Evolutionary conservation across 23 tunicate genomes (phyloP).

Genomic region (Diplosoma virens): DNA sequence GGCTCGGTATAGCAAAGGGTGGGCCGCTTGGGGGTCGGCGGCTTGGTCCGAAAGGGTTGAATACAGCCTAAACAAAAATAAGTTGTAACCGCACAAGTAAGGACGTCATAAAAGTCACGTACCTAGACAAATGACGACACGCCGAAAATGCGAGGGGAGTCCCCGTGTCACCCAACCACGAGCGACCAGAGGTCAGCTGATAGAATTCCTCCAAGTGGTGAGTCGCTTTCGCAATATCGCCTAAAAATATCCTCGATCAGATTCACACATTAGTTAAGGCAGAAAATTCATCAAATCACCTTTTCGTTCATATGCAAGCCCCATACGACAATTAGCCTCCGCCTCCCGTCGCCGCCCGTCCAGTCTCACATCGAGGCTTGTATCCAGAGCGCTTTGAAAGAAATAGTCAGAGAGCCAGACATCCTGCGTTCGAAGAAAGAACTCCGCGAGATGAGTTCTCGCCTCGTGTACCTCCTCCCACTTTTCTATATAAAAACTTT

Average conservation of each 20-base stretch:
- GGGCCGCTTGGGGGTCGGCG: conserved; percentile 10
- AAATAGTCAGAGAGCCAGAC: conserved; percentile 85
- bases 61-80: conserved; percentile 20
- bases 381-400: conserved; percentile 73
- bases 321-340: conserved; percentile 89
- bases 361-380: conserved; percentile 60
- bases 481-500: too few species aligned
- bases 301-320: conserved; percentile 75
- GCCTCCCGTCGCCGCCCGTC: conserved; percentile 89
- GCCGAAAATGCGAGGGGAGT: conserved; percentile 39
- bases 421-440: conserved; percentile 58
- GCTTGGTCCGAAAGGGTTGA: conserved; percentile 48
- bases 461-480: conserved; percentile 80
- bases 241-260: not conserved
- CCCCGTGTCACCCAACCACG: conserved; percentile 59
- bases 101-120: not conserved
- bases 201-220: conserved; percentile 61
- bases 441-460: conserved; percentile 65
- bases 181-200: conserved; percentile 64
- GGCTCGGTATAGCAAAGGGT: conserved; percentile 47
- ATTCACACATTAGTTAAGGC: not conserved
- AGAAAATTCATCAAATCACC: conserved; percentile 17
- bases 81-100: not conserved
- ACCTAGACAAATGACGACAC: conserved; percentile 85
- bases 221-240: conserved; percentile 49